These are phyloP conservation scores for Anguilla megastoma DNA, from an alignment of 2,797 vertebrate genomes.

Conservation along the genomic window DNA sequence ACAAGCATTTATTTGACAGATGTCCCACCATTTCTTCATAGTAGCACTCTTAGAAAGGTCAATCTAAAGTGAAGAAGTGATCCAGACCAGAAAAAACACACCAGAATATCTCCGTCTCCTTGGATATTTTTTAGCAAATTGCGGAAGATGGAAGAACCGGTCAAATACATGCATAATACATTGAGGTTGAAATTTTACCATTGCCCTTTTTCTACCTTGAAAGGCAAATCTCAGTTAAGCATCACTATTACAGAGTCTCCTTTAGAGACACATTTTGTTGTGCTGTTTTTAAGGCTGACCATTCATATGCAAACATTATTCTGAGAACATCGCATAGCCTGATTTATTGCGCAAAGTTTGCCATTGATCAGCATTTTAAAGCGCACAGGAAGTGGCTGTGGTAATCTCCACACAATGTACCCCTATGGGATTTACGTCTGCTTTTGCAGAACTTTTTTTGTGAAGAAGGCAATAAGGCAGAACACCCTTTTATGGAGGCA, in stretches of 20 bases:
- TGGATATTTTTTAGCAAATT: not conserved
- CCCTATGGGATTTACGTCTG: not conserved
- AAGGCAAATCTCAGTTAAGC: not conserved
- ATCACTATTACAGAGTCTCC: not conserved
- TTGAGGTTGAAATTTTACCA: not conserved
- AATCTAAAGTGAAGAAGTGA: not conserved
- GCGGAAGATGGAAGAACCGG: not conserved
- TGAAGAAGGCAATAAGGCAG: not conserved
- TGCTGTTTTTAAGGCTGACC: not conserved
- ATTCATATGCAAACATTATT: not conserved
- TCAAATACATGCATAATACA: not conserved
- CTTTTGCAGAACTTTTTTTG: not conserved
- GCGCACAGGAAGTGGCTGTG: not conserved
- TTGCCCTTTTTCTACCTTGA: not conserved
- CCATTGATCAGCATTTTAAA: not conserved
- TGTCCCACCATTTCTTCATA: not conserved
- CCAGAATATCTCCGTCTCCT: not conserved
- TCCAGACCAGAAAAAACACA: not conserved
- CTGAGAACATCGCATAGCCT: not conserved
- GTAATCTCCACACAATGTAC: not conserved
- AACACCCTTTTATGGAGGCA: not conserved
- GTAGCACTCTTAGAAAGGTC: not conserved
- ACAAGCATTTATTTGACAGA: no score
- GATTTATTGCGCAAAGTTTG: not conserved
- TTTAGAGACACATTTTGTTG: not conserved